Conservation (phyloP, 2,888 invertebrate species). For the Lasioglossum figueresi region DNA sequence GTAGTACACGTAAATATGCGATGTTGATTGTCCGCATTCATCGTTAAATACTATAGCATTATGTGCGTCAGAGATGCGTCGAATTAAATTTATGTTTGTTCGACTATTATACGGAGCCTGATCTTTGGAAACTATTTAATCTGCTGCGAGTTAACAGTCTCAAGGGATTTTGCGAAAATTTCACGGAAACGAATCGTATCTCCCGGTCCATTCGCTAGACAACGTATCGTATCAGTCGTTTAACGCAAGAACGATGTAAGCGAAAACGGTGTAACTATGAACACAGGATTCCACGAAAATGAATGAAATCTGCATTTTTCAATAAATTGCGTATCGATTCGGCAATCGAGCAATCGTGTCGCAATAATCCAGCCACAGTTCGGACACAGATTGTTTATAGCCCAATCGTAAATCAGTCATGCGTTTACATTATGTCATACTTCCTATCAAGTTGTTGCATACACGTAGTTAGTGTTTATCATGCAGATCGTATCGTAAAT, state of each 20-base stretch:
- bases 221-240: too few species aligned
- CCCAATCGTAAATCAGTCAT: neutral
- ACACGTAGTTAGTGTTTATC: neutral
- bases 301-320: neutral
- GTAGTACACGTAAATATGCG: constrained; percentile 47
- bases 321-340: neutral
- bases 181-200: too few species aligned
- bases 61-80: neutral
- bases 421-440: neutral
- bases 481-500: neutral
- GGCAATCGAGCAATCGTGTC: neutral
- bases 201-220: too few species aligned
- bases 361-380: neutral
- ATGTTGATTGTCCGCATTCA: constrained; percentile 50
- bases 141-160: neutral
- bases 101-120: neutral
- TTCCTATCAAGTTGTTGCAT: constrained; percentile 4
- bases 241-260: too few species aligned
- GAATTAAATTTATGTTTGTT: constrained; percentile 41
- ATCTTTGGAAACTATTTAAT: neutral
- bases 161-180: neutral
- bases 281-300: too few species aligned
- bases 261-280: too few species aligned
- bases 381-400: neutral
- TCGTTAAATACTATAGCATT: constrained; percentile 48